Percentiles rank a stretch among this genome's conserved stretches.
Conservation (phyloP, 2,113 vertebrate species). For the Pogona vitticeps region DNA sequence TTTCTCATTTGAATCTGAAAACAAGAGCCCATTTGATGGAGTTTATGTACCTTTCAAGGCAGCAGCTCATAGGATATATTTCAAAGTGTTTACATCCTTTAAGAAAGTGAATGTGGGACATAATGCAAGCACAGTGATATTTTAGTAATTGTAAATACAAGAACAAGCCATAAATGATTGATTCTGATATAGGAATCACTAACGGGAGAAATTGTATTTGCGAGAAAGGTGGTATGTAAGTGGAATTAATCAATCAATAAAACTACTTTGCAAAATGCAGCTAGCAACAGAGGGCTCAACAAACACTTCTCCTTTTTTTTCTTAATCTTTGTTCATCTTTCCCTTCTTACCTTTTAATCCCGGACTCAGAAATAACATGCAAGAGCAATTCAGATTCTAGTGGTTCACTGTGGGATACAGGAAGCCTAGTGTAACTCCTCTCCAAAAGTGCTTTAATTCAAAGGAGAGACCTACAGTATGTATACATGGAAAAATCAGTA, state of each 20-base stretch:
- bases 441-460: neutral
- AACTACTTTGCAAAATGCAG: too few relatives aligned
- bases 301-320: neutral
- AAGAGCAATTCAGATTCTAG: neutral
- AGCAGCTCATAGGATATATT: neutral
- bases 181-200: neutral
- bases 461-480: neutral
- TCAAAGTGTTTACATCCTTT: neutral
- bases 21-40: neutral
- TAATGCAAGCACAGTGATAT: conserved; percentile 9
- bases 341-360: neutral
- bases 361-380: neutral
- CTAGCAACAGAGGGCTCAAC: neutral
- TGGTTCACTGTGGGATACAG: neutral
- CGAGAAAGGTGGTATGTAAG: too few relatives aligned
- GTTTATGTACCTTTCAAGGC: too few relatives aligned
- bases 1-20: neutral
- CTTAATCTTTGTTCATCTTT: neutral
- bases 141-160: conserved; percentile 13
- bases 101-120: neutral
- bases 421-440: neutral
- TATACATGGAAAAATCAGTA: neutral
- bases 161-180: conserved; percentile 1
- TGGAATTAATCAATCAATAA: too few relatives aligned
- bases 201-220: too few relatives aligned